Evolutionary conservation across 92 coral and sea anemone genomes (phyloP), one percentile per base, ranked within the genome.

Genomic region (Epizoanthus rinbou): DNA sequence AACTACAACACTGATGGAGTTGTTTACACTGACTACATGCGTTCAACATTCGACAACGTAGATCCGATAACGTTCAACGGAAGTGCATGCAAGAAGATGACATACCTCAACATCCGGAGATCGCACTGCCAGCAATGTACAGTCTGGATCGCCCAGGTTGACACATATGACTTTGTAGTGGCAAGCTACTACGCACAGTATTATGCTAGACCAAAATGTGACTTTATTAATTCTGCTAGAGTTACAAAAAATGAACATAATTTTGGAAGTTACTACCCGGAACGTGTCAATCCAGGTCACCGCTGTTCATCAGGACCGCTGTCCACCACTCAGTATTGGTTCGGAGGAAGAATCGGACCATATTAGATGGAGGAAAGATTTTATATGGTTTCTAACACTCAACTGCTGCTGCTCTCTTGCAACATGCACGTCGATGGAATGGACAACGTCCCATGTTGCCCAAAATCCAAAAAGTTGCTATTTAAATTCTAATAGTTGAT

Each of bases 71-170:
- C 58, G 58, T 53, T 64, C 1, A 64, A 75, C 0, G 57, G 68
- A 10, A 3, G 18, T 0, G 85, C 57, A 19, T 87, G 91, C 73
- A 45, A 53, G 17, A 53, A 53, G 58, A 53, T 53, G 58, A 53
- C 58, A 53, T 53, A 53, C 58, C 0, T 53, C 58, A 53, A 53
- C 84, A 76, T 87, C 76, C 83, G 87, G 57, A 81, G 90, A 3
- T 47, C 76, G 35, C 57, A 69, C 53, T 87, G 91, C 75, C 35
- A 53, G 0, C 0, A 53, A 0, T 53, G 58, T 53, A 53, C 58
- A 53, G 58, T 53, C 58, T 53, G 58, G 58, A 53, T 53, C 58
- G 2, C 58, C 2, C 58, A 53, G 58, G 0, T 0, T 53, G 58
- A 16, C 1, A 2, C 0, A 16, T 2, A 8, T 16, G 58, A 53